Base-by-base conservation (phyloP, 1,140 invertebrate genomes). In the Geopemphigus sp. region DNA sequence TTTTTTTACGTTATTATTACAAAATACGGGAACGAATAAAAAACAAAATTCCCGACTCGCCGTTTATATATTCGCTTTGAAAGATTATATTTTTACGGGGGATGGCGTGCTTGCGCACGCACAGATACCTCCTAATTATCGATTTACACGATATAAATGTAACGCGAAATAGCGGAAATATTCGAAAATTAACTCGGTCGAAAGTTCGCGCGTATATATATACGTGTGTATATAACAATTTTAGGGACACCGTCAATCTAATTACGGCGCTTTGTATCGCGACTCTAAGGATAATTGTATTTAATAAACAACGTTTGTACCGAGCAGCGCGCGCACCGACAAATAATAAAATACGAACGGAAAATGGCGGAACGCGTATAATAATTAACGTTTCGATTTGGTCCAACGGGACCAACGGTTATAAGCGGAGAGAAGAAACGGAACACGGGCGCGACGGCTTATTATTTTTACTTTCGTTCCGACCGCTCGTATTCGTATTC, bases 341-440 rank as follows among this genome's bases (percentile, higher is more conserved):
- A 70, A 70, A 70, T 50, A 26, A 15, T 14, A 70, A 47, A 70
- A 68, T 19, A 50, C 8, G 24, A 68, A 47, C 15, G 6, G 15
- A 70, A 50, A 53, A 68, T 39, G 32, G 1, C 32, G 8, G 8
- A 39, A 39, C 32, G 22, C 22, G 22, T 47, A 50, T 29, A 53
- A 70, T 53, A 53, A 26, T 53, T 50, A 53, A 70, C 53, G 53
- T 53, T 70, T 70, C 53, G 50, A 70, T 70, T 70, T 53, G 26
- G 47, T 70, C 22, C 19, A n/a, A n/a, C 15, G 1, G 26, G 47
- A 26, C 5, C 26, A 50, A 70, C 26, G 22, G 39, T 39, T 39
- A 19, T 12, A 22, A 70, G 50, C 24, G 26, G 26, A 70, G 47
- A 26, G 50, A 17, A 29, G 19, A 39, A 39, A 53, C 45, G 29